A percentile compares a stretch with the other conserved stretches of the same genome.
Evolutionary conservation across 2,888 invertebrate genomes (phyloP).

Genomic region (Sarcophaga rosellei): DNA sequence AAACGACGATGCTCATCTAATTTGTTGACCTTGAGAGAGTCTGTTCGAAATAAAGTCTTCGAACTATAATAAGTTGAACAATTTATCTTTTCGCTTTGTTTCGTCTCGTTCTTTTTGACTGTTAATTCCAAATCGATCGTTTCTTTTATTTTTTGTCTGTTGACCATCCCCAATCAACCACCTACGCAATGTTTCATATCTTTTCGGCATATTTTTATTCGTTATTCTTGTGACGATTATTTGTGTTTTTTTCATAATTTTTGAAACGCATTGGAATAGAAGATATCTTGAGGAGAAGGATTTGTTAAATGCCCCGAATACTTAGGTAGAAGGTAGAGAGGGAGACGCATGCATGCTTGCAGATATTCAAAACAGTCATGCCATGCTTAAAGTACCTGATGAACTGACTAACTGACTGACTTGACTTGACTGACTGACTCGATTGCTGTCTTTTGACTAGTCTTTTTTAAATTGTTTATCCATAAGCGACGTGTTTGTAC

Average conservation of each 20-base stretch:
- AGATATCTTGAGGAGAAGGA: not conserved
- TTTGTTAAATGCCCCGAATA: not conserved
- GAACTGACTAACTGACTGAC: conserved; percentile 17
- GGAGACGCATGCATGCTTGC: not conserved
- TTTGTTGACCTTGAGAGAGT: not conserved
- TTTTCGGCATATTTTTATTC: no score
- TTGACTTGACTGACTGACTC: not conserved
- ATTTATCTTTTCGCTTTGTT: not conserved
- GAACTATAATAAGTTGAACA: not conserved
- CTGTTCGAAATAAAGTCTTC: not conserved
- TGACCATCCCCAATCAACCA: not conserved
- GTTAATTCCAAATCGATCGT: conserved; percentile 2
- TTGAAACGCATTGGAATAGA: not conserved
- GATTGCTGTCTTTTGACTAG: not conserved
- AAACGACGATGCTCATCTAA: no score
- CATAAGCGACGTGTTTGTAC: conserved; percentile 58
- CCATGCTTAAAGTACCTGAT: not conserved
- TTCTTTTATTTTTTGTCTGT: not conserved
- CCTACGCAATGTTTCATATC: not conserved
- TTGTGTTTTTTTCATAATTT: no score
- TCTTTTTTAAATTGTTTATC: conserved; percentile 64
- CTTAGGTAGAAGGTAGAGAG: not conserved
- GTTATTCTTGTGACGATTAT: no score
- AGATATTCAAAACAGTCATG: not conserved
- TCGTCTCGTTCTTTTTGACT: not conserved